Conservation (phyloP, 2,797 vertebrate genomes). For the Neopelma chrysocephalum region DNA sequence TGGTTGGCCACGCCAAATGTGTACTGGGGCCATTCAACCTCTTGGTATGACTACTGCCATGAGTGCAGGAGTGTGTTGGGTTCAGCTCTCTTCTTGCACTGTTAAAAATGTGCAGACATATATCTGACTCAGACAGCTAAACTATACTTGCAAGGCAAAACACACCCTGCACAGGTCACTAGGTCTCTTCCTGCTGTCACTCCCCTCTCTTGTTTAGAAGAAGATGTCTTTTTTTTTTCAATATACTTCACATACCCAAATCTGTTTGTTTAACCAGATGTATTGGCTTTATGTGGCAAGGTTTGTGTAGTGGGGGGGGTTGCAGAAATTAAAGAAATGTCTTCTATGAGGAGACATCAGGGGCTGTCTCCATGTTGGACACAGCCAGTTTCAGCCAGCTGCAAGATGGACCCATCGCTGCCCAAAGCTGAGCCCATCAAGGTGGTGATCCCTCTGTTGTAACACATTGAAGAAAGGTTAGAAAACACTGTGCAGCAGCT, state of each 20-base stretch:
- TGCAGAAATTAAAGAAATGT: neutral
- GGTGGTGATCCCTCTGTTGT: neutral
- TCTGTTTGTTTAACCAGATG: neutral
- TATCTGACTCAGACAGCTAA: neutral
- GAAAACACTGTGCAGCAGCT: neutral
- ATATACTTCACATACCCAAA: neutral
- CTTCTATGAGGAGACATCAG: neutral
- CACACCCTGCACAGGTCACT: neutral
- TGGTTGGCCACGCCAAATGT: neutral
- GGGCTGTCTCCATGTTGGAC: fast-evolving
- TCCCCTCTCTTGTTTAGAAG: neutral
- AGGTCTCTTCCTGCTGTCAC: neutral
- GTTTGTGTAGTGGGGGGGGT: neutral
- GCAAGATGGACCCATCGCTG: neutral
- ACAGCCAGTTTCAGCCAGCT: neutral
- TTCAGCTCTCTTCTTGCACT: neutral
- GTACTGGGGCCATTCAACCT: neutral
- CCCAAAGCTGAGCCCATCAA: neutral
- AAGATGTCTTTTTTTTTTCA: neutral
- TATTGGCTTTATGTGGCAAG: neutral
- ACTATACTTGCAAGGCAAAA: neutral
- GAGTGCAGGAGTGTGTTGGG: neutral
- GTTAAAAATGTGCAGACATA: neutral
- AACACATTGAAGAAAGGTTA: neutral
- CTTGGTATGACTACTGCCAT: neutral